These are phyloP conservation scores for Perca fluviatilis DNA, from an alignment of 2,113 vertebrate species.

Conservation along the genomic window DNA sequence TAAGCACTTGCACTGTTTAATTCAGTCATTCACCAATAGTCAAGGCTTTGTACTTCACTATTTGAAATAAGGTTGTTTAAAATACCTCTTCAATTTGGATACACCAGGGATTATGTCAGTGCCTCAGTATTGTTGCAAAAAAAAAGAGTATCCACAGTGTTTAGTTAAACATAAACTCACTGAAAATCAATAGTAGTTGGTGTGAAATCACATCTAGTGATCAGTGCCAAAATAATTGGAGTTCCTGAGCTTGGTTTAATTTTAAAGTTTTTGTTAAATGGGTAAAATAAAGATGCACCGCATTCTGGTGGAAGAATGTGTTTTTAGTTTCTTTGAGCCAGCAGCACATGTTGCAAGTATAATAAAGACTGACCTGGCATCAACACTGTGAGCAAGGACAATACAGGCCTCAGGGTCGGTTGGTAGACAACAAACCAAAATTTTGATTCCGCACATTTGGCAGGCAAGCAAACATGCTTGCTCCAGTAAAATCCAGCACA, in stretches of 20 bases:
- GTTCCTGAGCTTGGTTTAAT: background rate
- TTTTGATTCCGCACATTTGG: slow-evolving; percentile 6
- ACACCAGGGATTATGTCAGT: background rate
- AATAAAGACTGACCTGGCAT: background rate
- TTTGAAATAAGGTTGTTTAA: background rate
- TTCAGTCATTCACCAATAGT: slow-evolving; percentile 1
- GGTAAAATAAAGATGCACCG: background rate
- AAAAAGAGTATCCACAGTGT: background rate
- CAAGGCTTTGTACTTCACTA: background rate
- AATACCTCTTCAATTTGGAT: background rate
- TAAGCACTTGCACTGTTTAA: slow-evolving; percentile 14
- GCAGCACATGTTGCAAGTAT: background rate
- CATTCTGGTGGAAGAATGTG: background rate
- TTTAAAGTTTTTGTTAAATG: background rate
- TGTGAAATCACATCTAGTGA: background rate
- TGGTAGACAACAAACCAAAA: background rate
- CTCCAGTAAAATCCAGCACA: background rate
- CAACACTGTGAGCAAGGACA: background rate
- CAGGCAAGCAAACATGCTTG: background rate
- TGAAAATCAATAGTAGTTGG: background rate
- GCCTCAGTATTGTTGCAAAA: background rate
- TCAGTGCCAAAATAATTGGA: background rate
- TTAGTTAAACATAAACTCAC: background rate
- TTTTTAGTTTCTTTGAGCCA: background rate
- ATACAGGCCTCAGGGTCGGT: background rate